Evolutionary conservation across 2,888 invertebrate genomes (phyloP), one percentile per base, ranked within the genome.

Genomic region (Biston betularia): DNA sequence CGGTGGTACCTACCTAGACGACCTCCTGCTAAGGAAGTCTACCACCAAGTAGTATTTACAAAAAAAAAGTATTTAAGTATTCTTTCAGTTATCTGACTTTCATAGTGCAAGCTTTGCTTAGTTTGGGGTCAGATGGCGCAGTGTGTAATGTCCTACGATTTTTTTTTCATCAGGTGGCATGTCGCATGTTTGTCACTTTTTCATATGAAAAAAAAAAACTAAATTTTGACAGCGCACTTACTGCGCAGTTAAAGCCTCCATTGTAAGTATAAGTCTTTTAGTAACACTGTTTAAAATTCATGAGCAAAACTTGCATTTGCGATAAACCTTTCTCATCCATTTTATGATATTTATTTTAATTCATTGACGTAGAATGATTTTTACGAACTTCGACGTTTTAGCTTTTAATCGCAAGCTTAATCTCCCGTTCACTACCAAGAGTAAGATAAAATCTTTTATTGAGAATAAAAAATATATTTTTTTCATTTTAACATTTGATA

Each of bases 261-360:
- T 54, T 42, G 42, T 24, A 12, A 42, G 24, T 54, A n/a, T n/a
- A 38, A 34, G 15, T 46, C 0, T 57, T 48, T n/a, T 44, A 45
- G 33, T 8, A 10, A 1, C 8, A 8, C 48, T 24, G 10, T 8
- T 44, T 56, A 9, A 45, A 56, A 57, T 57, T 46, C 45, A 48
- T 38, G 56, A 48, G 44, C 38, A n/a, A n/a, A n/a, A n/a, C 4
- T 10, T 11, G 44, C 45, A 35, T 57, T 58, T 42, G 11, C 24
- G 52, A 60, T 53, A 52, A 52, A 15, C 60, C 38, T 14, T 58
- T 58, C n/a, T n/a, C 52, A 15, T 42, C 42, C 54, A 24, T 54
- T 54, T 42, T 54, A n/a, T 54, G 54, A 14, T 15, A 34, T 24
- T 40, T 14, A 46, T 42, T 52, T 54, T 45, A 11, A 57, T 56